Evolutionary conservation across 2,113 vertebrate genomes (phyloP), one percentile per base, ranked within the genome.

Genomic region (Nibea albiflora): DNA sequence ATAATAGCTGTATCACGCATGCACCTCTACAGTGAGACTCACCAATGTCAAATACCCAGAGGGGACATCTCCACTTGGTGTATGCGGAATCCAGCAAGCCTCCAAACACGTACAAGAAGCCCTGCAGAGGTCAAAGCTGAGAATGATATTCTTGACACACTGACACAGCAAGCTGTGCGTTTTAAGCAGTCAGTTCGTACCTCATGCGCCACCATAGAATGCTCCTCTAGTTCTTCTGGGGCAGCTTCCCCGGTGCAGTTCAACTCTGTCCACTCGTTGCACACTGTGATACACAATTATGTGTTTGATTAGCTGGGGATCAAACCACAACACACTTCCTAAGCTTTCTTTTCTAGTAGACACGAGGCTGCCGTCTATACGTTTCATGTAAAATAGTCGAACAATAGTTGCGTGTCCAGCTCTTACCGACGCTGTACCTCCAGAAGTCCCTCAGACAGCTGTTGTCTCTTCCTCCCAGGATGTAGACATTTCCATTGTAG

Each of bases 191-290:
- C 7, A 4, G 39, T 47, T 61, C 76, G 22, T 89, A 97, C 97
- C 95, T 97, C 78, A 78, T 96, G 89, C 76, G 93, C 93, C 89
- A 97, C 96, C 95, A 97, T 95, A 54, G 96, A 94, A 83, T 97
- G 96, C 73, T 96, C 95, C 89, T 97, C 96, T 60, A 97, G 81
- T 80, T 96, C 95, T 66, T 96, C 96, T 57, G 96, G 97, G 57
- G 94, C 95, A 22, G 89, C 89, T 39, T 93, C 86, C 28, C 94
- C 70, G 1, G 35, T 62, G 87, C 92, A 94, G 67, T 90, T 92
- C 86, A 97, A 64, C 87, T 93, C 84, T 0, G 92, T 94, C 97
- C 97, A 97, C 70, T 96, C 94, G 11, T 96, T 93, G 76, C 81
- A 84, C 19, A 70, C 96, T 98, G 20, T 53, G 78, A 76, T 12